Base-by-base conservation (phyloP, 2,113 vertebrate species). In the Semicossyphus pulcher region DNA sequence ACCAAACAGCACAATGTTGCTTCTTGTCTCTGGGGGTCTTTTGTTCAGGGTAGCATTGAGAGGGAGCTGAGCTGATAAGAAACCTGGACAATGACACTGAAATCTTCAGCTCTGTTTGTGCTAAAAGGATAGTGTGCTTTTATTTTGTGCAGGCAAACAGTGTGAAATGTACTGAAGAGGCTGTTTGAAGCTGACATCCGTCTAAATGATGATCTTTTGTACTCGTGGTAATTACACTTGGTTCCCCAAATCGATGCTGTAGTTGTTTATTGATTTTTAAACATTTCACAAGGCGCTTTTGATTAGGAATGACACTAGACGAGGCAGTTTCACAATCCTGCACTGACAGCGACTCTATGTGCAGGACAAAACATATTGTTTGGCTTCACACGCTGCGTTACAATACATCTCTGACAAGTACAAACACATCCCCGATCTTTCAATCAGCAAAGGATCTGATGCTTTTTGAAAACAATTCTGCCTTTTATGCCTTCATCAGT, bases 181-280 rank as follows among this genome's bases (percentile, higher is more conserved):
- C 23, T 39, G 28, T 21, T 51, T 11, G 7, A 57, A 7, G n/a
- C 36, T 44, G 26, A 36, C 39, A 42, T 53, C 36, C 4, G 18
- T 56, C 18, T 44, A 54, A 65, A 36, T n/a, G 26, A 73, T 28
- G 69, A 45, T 47, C 49, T 45, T n/a, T 48, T 64, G 14, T 66
- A 2, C 28, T 58, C 23, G 15, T 42, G 6, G 41, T 76, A 56
- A 66, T 83, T 65, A 26, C 15, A 18, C 59, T 37, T 28, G 62
- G 23, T 45, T 72, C 47, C 23, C 26, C 0, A 54, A 70, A 69
- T 80, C 65, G 72, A 76, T 62, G 25, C 16, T 10, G 39, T 15
- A 23, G 45, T 58, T 62, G 59, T 70, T 78, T 20, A 76, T 78
- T 59, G 7, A 80, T 84, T 74, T 54, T 39, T 3, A 56, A 45